A percentile compares a stretch with the other conserved stretches of the same genome.
Conservation (phyloP, 1,140 invertebrate species). For the Platyura marginata region DNA sequence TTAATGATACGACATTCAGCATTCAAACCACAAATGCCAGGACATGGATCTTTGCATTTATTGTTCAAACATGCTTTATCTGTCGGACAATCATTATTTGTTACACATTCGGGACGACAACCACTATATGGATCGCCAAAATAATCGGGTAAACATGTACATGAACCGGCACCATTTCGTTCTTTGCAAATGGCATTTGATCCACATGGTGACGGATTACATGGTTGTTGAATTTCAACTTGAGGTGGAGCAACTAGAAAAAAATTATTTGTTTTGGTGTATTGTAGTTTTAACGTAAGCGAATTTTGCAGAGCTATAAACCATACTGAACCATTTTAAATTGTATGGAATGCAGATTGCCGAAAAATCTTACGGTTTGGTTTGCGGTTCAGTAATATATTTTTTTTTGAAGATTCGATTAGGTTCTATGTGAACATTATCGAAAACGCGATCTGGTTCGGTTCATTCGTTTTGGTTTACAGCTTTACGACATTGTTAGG, state of each 20-base stretch:
- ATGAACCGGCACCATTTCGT: constrained; percentile 38
- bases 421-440: no score
- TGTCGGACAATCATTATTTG: constrained; percentile 53
- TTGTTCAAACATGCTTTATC: constrained; percentile 55
- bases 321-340: constrained; percentile 44
- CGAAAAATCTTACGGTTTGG: background rate
- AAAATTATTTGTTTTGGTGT: constrained; percentile 39
- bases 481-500: no score
- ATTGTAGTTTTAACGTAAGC: constrained; percentile 44
- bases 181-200: constrained; percentile 50
- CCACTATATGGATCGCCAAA: constrained; percentile 53
- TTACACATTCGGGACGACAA: constrained; percentile 53
- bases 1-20: constrained; percentile 39
- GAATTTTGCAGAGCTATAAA: constrained; percentile 43
- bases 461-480: no score
- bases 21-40: constrained; percentile 49
- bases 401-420: no score
- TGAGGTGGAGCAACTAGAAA: constrained; percentile 17
- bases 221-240: constrained; percentile 33
- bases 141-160: constrained; percentile 59
- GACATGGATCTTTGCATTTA: constrained; percentile 60
- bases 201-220: constrained; percentile 52
- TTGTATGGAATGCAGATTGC: constrained; percentile 10
- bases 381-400: no score
- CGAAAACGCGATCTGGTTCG: no score